Conservation (phyloP, 1,140 invertebrate species). For the Cyclina sinensis region DNA sequence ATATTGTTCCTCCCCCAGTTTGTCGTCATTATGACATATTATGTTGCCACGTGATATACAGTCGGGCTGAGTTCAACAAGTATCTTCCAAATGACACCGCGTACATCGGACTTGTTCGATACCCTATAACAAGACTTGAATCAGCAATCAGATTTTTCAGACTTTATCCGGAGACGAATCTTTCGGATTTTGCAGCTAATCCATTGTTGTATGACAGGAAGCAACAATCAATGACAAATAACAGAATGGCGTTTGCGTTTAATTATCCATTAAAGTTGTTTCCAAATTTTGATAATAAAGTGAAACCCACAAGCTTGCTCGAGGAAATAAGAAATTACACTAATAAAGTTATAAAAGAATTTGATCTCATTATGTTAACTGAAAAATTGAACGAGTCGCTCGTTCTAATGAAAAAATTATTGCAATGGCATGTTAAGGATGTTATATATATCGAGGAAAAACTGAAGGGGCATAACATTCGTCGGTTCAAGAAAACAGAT, state of each 20-base stretch:
- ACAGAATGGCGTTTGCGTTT: slow-evolving; percentile 74
- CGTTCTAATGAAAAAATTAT: slow-evolving; percentile 86
- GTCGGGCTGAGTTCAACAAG: slow-evolving; percentile 54
- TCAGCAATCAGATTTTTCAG: slow-evolving; percentile 74
- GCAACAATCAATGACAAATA: slow-evolving; percentile 71
- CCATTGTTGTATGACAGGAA: slow-evolving; percentile 63
- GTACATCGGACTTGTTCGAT: slow-evolving; percentile 73
- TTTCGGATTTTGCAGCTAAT: slow-evolving; percentile 50
- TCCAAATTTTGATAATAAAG: slow-evolving; percentile 4
- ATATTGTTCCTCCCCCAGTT: slow-evolving; percentile 58
- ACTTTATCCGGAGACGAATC: slow-evolving; percentile 31
- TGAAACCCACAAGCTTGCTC: slow-evolving; percentile 42
- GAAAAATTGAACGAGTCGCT: slow-evolving; percentile 88
- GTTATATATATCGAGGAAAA: slow-evolving; percentile 78
- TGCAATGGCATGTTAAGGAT: slow-evolving; percentile 87
- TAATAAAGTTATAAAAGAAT: slow-evolving; percentile 69
- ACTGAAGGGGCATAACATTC: not conserved
- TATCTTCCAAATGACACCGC: slow-evolving; percentile 70
- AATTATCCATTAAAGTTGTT: slow-evolving; percentile 63
- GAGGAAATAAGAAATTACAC: slow-evolving; percentile 38
- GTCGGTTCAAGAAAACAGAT: not conserved
- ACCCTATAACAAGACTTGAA: slow-evolving; percentile 71
- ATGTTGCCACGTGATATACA: slow-evolving; percentile 75
- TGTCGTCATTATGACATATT: slow-evolving; percentile 71
- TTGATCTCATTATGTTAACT: slow-evolving; percentile 88